These are phyloP conservation scores for Onychorhynchus coronatus DNA, from an alignment of 2,113 vertebrate genomes.

Conservation along the genomic window DNA sequence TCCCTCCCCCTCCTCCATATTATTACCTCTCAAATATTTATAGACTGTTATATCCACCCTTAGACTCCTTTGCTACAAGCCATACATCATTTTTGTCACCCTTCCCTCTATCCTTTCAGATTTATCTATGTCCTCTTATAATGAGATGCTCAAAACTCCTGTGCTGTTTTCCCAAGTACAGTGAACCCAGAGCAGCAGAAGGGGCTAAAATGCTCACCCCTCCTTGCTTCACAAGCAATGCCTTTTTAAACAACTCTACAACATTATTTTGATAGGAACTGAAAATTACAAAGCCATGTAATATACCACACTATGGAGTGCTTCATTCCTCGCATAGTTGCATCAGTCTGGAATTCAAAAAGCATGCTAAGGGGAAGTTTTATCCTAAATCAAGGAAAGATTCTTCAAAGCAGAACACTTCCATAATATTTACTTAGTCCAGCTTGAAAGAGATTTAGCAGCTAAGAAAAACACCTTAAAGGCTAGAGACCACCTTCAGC, in stretches of 20 bases:
- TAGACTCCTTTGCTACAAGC: slow-evolving; percentile 71
- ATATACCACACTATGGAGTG: neutral
- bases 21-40: slow-evolving; percentile 81
- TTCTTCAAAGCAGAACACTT: accelerated
- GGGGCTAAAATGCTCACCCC: neutral
- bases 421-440: neutral
- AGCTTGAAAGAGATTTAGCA: neutral
- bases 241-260: neutral
- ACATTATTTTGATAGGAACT: accelerated
- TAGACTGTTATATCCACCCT: slow-evolving; percentile 75
- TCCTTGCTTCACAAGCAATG: neutral
- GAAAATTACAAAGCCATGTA: neutral
- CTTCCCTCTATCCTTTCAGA: slow-evolving; percentile 66
- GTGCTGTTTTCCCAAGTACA: neutral
- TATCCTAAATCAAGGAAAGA: neutral
- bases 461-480: neutral
- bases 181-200: neutral
- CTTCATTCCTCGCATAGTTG: neutral
- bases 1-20: slow-evolving; percentile 71
- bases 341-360: neutral
- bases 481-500: neutral
- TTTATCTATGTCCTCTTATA: slow-evolving; percentile 76
- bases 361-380: neutral
- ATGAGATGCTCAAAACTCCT: slow-evolving; percentile 67
- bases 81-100: slow-evolving; percentile 75